Base-by-base conservation (phyloP, 2,888 invertebrate species). In the Vesta saturnalis region DNA sequence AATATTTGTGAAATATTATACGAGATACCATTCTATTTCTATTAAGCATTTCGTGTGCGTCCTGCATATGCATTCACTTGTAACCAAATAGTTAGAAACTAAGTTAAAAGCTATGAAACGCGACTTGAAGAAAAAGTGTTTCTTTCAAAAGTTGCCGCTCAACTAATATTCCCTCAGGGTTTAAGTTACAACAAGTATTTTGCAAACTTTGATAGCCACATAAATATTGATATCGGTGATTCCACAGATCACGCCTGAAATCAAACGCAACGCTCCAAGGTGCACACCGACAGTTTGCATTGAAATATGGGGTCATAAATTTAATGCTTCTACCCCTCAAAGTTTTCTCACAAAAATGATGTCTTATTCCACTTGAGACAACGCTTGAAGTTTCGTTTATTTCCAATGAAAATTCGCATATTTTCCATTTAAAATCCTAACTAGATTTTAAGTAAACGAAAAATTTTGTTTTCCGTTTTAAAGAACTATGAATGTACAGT, bases 221-320 rank as follows among this genome's bases (percentile, higher is more conserved):
- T 74, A 76, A 74, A 75, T 73, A 75, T 75, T 74, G 74, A 75
- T 75, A 74, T 73, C 74, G 72, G 69, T 72, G 70, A 72, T 72
- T 71, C 69, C 68, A 65, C 69, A 65, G 72, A 74, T 71, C 74
- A 71, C 69, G 70, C 73, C 67, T 67, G 67, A 65, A 74, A 71
- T 73, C 72, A 71, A 72, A 72, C 68, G 68, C 63, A 65, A 63
- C 70, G 64, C 68, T 60, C 70, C 62, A 59, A 67, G 67, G 64
- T 72, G 70, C 72, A 72, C 71, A 67, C 73, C 71, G 74, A 72
- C 74, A 73, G 71, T 70, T 72, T 69, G 70, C 74, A 72, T 71
- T 74, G 74, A 74, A 72, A 74, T 74, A 74, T 73, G 71, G 69
- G 52, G 61, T 67, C 67, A 71, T 73, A 73, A 74, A 74, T 74